These are phyloP conservation scores for Halcyon leucocephala DNA, from an alignment of 2,797 vertebrate genomes.

Conservation along the genomic window DNA sequence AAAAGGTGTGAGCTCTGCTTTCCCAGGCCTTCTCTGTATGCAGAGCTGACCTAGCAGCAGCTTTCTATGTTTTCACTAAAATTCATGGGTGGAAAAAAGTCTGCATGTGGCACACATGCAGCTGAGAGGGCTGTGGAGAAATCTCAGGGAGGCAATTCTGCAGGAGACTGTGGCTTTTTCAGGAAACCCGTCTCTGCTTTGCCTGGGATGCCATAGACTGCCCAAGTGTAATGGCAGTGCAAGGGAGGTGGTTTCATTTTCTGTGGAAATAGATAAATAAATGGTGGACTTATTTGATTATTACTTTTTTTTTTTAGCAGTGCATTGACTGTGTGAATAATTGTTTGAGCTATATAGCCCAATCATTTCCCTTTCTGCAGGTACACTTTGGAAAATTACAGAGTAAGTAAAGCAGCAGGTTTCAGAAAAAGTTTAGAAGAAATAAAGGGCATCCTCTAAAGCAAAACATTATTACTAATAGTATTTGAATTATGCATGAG, in stretches of 20 bases:
- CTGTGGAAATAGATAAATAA: not conserved
- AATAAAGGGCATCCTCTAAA: not conserved
- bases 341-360: not conserved
- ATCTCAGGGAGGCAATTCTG: not conserved
- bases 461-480: not conserved
- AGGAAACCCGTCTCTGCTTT: not conserved
- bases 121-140: not conserved
- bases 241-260: not conserved
- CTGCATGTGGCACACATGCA: accelerated
- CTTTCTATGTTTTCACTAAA: not conserved
- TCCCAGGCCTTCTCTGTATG: not conserved
- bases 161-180: not conserved
- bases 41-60: not conserved
- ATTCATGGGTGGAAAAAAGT: not conserved
- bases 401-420: not conserved
- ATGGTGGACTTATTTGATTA: not conserved
- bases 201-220: not conserved
- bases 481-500: not conserved
- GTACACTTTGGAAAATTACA: not conserved
- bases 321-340: not conserved
- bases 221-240: not conserved
- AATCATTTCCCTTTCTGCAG: not conserved
- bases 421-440: not conserved
- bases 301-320: not conserved
- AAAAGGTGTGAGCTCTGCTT: not conserved